Evolutionary conservation across 1,140 invertebrate genomes (phyloP).

Genomic region (Brachionus manjavacas): DNA sequence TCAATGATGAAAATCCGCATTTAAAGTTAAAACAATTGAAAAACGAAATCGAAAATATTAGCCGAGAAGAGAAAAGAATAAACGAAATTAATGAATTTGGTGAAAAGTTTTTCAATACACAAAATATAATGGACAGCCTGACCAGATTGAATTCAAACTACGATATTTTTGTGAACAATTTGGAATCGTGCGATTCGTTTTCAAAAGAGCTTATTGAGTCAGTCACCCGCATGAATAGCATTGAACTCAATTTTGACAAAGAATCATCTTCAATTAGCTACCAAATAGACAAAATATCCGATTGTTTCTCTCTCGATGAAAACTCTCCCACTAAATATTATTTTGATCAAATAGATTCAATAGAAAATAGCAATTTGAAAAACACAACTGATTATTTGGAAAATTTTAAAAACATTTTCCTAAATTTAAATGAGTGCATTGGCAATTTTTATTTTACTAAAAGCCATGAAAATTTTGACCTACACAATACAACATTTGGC

Average conservation of each 20-base stretch:
- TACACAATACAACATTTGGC: neutral
- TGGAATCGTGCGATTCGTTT: neutral
- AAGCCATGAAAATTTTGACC: neutral
- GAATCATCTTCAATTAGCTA: neutral
- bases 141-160: neutral
- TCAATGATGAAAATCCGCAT: neutral
- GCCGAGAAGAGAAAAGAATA: neutral
- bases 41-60: neutral
- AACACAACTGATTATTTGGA: neutral
- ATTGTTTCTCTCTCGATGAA: neutral
- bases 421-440: neutral
- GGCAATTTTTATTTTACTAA: neutral
- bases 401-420: neutral
- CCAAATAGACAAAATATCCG: neutral
- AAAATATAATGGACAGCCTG: neutral
- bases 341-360: neutral
- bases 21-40: neutral
- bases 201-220: neutral
- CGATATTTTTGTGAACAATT: neutral
- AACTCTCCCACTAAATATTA: neutral
- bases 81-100: neutral
- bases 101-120: neutral
- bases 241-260: neutral
- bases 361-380: neutral
- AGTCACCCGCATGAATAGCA: neutral